These are phyloP conservation scores for Pheosia tremula DNA, from an alignment of 2,888 invertebrate genomes.

Conservation along the genomic window DNA sequence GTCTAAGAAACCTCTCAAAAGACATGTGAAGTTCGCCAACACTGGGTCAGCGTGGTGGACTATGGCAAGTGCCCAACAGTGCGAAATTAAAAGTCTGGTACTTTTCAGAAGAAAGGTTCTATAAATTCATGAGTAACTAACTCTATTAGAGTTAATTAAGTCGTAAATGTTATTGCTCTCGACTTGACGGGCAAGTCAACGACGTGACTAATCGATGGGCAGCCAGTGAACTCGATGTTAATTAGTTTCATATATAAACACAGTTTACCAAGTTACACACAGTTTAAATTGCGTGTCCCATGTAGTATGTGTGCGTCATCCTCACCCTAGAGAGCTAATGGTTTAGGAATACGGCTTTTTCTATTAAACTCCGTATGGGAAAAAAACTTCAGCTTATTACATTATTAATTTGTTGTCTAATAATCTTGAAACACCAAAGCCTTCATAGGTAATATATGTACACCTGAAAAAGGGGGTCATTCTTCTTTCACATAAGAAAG, in stretches of 20 bases:
- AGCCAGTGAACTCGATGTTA: conserved; percentile 21
- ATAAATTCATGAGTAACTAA: background rate
- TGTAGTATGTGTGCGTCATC: conserved; percentile 14
- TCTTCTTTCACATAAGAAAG: too few species aligned
- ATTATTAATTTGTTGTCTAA: too few species aligned
- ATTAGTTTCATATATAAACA: conserved; percentile 34
- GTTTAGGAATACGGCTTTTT: background rate
- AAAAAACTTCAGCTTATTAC: background rate
- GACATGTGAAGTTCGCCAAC: too few species aligned
- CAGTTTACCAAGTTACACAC: conserved; percentile 25
- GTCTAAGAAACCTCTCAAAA: too few species aligned
- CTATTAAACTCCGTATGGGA: background rate
- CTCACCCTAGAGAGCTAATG: conserved; percentile 12
- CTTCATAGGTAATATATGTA: too few species aligned
- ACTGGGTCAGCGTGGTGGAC: too few species aligned
- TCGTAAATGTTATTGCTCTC: conserved; percentile 14
- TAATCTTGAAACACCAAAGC: too few species aligned
- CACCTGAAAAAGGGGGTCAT: too few species aligned
- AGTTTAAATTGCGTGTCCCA: conserved; percentile 31
- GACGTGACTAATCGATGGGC: conserved; percentile 19
- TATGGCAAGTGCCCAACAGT: too few species aligned
- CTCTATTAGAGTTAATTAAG: background rate
- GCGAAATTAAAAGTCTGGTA: too few species aligned
- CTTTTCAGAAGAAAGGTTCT: too few species aligned
- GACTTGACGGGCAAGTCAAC: conserved; percentile 9